A percentile compares a stretch with the other conserved stretches of the same genome.
Conservation (phyloP, 2,888 invertebrate genomes). For the Drosophila silvestris region DNA sequence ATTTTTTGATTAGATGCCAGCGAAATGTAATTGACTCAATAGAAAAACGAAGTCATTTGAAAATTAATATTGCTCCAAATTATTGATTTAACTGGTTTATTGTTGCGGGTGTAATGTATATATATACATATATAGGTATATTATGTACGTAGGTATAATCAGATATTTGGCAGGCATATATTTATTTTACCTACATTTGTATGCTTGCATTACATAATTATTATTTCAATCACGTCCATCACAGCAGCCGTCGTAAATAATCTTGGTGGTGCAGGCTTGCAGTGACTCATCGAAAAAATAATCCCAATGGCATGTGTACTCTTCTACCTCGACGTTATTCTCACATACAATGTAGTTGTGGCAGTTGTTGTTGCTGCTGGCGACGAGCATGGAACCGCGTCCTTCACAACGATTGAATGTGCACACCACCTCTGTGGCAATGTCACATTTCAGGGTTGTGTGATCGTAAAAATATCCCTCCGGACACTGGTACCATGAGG, state of each 20-base stretch:
- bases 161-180: not conserved
- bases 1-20: not conserved
- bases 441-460: constrained; percentile 44
- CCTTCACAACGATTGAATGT: constrained; percentile 81
- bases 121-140: not conserved
- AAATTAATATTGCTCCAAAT: not conserved
- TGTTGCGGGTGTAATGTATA: not conserved
- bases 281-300: constrained; percentile 78
- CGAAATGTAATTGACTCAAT: not conserved
- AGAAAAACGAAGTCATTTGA: not conserved
- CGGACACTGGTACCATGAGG: constrained; percentile 75
- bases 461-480: constrained; percentile 73
- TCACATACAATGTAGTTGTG: constrained; percentile 73
- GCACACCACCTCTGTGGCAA: constrained; percentile 67
- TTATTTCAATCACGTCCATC: constrained; percentile 59
- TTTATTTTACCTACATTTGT: not conserved
- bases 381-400: constrained; percentile 70
- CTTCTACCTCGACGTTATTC: constrained; percentile 45
- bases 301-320: constrained; percentile 65
- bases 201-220: not conserved
- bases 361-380: constrained; percentile 71
- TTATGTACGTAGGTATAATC: not conserved
- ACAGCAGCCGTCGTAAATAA: constrained; percentile 73
- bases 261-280: constrained; percentile 60
- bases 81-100: not conserved